These are phyloP conservation scores for Mellivora capensis DNA, from an alignment of 2,113 vertebrate species.

Conservation along the genomic window DNA sequence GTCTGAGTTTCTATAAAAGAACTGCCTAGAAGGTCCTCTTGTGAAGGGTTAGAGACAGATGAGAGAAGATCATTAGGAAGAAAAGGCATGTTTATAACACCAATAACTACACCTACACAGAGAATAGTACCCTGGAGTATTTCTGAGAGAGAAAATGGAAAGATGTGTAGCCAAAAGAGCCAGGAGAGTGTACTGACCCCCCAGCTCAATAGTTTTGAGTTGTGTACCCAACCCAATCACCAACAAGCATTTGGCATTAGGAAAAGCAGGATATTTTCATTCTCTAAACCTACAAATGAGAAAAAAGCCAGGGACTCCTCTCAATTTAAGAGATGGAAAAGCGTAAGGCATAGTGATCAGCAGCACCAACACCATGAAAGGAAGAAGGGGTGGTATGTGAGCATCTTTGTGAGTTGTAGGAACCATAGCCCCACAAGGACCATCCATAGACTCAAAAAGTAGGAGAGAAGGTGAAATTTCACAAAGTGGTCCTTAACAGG, in stretches of 20 bases:
- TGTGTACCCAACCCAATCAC: neutral
- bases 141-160: neutral
- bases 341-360: neutral
- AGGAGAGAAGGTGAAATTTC: neutral
- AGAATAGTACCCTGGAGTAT: neutral
- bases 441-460: neutral
- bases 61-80: neutral
- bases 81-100: neutral
- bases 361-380: neutral
- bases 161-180: neutral
- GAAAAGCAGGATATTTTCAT: neutral
- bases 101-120: neutral
- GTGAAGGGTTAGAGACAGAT: neutral
- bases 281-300: neutral
- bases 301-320: neutral
- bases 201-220: neutral
- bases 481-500: neutral
- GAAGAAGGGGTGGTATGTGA: neutral
- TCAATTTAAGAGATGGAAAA: neutral
- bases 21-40: neutral
- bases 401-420: fast-evolving
- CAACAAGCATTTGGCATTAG: neutral
- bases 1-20: neutral
- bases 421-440: neutral
- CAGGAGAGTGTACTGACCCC: neutral